phyloP scores from a whole-genome alignment of 2,797 vertebrate species.

The Helostoma temminkii region DNA sequence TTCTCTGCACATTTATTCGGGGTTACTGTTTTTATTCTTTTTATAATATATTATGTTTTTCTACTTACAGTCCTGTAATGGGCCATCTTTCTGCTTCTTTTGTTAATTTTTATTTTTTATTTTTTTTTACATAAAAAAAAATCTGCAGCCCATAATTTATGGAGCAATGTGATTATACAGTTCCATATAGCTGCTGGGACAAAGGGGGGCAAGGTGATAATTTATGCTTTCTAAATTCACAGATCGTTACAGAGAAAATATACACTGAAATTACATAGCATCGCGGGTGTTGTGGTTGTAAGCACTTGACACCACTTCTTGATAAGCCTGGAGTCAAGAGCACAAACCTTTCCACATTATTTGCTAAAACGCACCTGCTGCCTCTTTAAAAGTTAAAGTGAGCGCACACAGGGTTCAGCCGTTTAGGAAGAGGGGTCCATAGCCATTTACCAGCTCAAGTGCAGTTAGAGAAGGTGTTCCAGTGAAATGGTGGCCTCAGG shows the following conservation, averaged over 20 bases:
- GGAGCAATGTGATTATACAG: constrained; percentile 3
- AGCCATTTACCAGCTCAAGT: constrained; percentile 51
- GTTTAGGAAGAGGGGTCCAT: constrained; percentile 11
- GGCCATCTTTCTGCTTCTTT: too few species aligned
- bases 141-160: constrained; percentile 1
- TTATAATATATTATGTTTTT: too few species aligned
- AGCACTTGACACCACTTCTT: background rate
- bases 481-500: constrained; percentile 53
- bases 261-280: background rate
- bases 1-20: background rate
- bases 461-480: constrained; percentile 55
- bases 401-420: background rate
- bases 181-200: background rate
- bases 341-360: background rate
- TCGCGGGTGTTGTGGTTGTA: background rate
- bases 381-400: constrained; percentile 10
- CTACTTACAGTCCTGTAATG: too few species aligned
- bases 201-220: background rate
- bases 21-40: too few species aligned
- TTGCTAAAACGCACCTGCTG: constrained; percentile 1
- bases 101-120: too few species aligned
- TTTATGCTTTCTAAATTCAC: background rate
- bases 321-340: background rate
- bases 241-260: background rate
- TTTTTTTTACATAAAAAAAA: too few species aligned